phyloP scores from a whole-genome alignment of 2,888 invertebrate genomes.

The Agonopterix subpropinquella region DNA sequence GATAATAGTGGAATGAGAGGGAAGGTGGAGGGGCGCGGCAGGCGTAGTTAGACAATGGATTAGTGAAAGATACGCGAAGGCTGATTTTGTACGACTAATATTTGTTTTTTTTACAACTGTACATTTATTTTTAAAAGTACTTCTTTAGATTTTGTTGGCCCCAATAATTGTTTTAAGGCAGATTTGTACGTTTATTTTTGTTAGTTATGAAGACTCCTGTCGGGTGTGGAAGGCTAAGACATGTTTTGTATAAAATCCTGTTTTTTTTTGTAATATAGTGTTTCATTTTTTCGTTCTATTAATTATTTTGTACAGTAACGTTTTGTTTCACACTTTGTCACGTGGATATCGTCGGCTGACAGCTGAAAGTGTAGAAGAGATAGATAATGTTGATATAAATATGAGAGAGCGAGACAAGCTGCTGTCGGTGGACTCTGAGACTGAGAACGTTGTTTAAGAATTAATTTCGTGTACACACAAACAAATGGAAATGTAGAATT shows the following conservation, averaged over 20 bases:
- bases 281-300: constrained; percentile 45
- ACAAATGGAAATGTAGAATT: too few relatives aligned
- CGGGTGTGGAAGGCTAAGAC: constrained; percentile 22
- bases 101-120: constrained; percentile 22
- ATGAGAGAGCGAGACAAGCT: constrained; percentile 11
- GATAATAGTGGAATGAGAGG: not conserved
- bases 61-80: constrained; percentile 53
- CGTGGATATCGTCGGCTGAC: constrained; percentile 9
- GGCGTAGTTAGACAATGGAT: constrained; percentile 34
- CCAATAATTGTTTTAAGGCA: not conserved
- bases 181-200: not conserved
- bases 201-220: constrained; percentile 4
- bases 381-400: constrained; percentile 1
- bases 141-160: constrained; percentile 5
- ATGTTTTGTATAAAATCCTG: constrained; percentile 37
- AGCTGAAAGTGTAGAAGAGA: not conserved
- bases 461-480: not conserved
- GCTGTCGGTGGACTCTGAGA: constrained; percentile 6
- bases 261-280: constrained; percentile 58
- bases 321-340: constrained; percentile 53
- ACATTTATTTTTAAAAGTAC: constrained; percentile 15
- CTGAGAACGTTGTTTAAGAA: not conserved
- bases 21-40: not conserved
- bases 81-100: constrained; percentile 52
- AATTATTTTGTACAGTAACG: constrained; percentile 49